Evolutionary conservation across 2,888 invertebrate genomes (phyloP).

Genomic region (Tipula helvola): DNA sequence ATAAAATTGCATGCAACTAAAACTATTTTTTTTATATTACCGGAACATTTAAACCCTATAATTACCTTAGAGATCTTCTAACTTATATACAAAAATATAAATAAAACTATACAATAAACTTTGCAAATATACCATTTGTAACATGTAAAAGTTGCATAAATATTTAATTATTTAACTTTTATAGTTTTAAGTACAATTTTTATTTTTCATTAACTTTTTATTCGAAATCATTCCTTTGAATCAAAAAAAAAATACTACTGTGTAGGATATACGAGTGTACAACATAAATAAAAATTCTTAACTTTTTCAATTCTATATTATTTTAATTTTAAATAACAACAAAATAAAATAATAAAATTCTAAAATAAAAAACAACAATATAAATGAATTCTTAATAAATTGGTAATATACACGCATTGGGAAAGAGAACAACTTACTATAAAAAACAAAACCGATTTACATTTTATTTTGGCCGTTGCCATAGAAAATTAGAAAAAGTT

Average conservation of each 20-base stretch:
- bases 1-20: neutral
- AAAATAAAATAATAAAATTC: neutral
- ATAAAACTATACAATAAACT: neutral
- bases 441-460: neutral
- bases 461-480: neutral
- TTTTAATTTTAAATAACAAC: neutral
- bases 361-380: neutral
- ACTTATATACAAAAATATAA: neutral
- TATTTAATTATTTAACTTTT: conserved; percentile 4
- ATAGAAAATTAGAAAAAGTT: neutral
- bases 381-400: neutral
- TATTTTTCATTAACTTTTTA: neutral
- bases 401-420: neutral
- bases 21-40: neutral
- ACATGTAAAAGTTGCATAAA: neutral
- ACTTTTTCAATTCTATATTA: neutral
- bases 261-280: neutral
- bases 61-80: neutral
- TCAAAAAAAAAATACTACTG: neutral
- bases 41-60: neutral
- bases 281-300: neutral
- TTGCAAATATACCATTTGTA: neutral
- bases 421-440: neutral
- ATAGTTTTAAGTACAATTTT: neutral
- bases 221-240: neutral